Evolutionary conservation across 2,888 invertebrate species (phyloP).

Genomic region (Vesta saturnalis): DNA sequence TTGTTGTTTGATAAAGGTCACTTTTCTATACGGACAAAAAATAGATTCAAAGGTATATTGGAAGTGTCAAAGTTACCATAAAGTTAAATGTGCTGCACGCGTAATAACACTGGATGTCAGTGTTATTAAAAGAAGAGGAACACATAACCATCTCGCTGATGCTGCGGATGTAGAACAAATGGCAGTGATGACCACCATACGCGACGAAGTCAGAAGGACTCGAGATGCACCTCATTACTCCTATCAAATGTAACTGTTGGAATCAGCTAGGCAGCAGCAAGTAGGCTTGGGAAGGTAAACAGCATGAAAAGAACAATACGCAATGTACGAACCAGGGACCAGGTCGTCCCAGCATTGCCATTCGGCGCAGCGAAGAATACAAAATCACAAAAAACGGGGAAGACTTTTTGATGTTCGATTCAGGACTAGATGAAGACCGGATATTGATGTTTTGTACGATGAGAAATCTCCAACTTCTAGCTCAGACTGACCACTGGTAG

Average conservation of each 20-base stretch:
- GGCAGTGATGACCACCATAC: constrained; percentile 1
- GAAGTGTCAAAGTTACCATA: constrained; percentile 3
- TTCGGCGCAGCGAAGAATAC: not conserved
- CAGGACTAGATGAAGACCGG: no score
- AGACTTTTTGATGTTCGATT: no score
- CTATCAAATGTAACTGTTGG: not conserved
- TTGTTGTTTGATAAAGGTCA: not conserved
- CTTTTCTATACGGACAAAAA: constrained; percentile 8
- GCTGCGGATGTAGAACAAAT: no score
- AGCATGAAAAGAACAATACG: no score
- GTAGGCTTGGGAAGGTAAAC: not conserved
- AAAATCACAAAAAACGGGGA: not conserved
- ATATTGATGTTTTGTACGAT: no score
- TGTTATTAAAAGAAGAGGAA: no score
- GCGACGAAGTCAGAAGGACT: not conserved
- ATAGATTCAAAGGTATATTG: constrained; percentile 11
- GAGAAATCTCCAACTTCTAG: no score
- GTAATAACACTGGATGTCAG: constrained; percentile 5
- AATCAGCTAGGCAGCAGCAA: not conserved
- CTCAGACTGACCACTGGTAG: no score
- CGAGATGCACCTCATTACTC: constrained; percentile 2
- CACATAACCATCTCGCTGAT: no score
- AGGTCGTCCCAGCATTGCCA: constrained; percentile 15
- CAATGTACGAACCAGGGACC: no score
- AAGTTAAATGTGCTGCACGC: not conserved